Evolutionary conservation across 2,888 invertebrate genomes (phyloP), one percentile per base, ranked within the genome.

Genomic region (Listrodromus nycthemerus): DNA sequence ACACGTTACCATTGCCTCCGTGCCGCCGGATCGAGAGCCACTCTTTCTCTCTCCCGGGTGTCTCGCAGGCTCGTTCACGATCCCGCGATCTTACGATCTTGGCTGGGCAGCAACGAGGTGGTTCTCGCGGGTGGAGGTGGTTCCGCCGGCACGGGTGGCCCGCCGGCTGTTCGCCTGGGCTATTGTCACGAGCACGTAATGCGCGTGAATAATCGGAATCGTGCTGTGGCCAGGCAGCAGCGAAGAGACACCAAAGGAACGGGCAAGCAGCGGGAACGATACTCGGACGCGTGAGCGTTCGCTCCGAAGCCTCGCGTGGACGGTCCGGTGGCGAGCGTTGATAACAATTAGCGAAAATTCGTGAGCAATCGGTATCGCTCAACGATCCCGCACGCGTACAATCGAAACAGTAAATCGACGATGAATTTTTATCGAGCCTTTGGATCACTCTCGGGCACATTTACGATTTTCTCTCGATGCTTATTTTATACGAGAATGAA

Each of bases 161-260:
- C 69, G 78, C 61, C 80, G 74, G 75, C 83, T 82, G 74, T 77
- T 81, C 79, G 37, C 70, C 70, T 16, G 24, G 75, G 83, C 85
- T 85, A 87, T 87, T 86, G 87, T 85, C 86, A 85, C 82, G 85
- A 85, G 73, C 82, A 82, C 82, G 82, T 85, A 84, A 82, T 74
- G 66, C 81, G 82, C 81, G 83, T 85, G 85, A 87, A 86, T 87
- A 86, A 87, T 87, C 86, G 81, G 66, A 78, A 81, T 83, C 84
- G 86, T 83, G 86, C 82, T 83, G 52, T 4, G 41, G 16, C 37
- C 70, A 37, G 7, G 48, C 71, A 37, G 66, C 67, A 55, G 55
- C 27, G 7, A 37, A 30, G 37, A 66, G 19, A 48, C 24, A 58
- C 55, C 37, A 13, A 52, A 48, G 77, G 21, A 65, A 48, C 69